A percentile compares a stretch with the other conserved stretches of the same genome.
These are phyloP conservation scores for Iguana delicatissima DNA, from an alignment of 2,797 vertebrate genomes.

Conservation along the genomic window DNA sequence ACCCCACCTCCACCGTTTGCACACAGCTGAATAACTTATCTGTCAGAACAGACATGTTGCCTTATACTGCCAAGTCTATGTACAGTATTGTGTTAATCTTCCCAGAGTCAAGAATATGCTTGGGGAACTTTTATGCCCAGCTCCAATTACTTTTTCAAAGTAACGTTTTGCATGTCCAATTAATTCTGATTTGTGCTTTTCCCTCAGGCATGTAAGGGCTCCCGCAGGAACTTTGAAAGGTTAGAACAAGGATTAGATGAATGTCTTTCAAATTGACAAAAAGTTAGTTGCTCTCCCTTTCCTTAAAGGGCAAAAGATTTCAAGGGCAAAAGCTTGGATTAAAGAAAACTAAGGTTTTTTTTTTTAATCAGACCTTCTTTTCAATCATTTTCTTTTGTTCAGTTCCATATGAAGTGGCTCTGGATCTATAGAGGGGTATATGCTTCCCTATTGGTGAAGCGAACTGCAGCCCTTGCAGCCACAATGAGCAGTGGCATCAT, in stretches of 20 bases:
- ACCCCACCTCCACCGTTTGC: slow-evolving; percentile 34
- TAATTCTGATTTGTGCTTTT: slow-evolving; percentile 49
- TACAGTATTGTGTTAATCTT: slow-evolving; percentile 40
- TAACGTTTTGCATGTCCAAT: slow-evolving; percentile 53
- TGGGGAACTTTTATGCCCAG: slow-evolving; percentile 53
- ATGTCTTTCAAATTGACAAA: slow-evolving; percentile 20
- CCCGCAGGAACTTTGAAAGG: slow-evolving; percentile 26
- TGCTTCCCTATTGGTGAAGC: not conserved
- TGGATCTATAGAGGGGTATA: not conserved
- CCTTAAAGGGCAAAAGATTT: slow-evolving; percentile 27
- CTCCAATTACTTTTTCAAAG: slow-evolving; percentile 60
- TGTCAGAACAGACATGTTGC: slow-evolving; percentile 54
- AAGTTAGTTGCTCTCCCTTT: not conserved
- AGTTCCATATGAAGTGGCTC: not conserved
- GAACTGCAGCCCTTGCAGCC: too few species aligned
- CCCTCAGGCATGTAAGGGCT: not conserved
- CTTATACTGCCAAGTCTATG: slow-evolving; percentile 28
- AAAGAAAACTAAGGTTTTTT: not conserved
- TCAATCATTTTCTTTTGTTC: not conserved
- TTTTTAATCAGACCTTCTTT: not conserved
- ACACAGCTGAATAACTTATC: slow-evolving; percentile 29
- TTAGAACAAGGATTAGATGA: slow-evolving; percentile 32
- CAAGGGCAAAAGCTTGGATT: slow-evolving; percentile 43
- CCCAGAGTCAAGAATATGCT: slow-evolving; percentile 53
- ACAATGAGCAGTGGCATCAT: not conserved